Evolutionary conservation across 1,140 invertebrate species (phyloP).

Genomic region (Apis laboriosa): DNA sequence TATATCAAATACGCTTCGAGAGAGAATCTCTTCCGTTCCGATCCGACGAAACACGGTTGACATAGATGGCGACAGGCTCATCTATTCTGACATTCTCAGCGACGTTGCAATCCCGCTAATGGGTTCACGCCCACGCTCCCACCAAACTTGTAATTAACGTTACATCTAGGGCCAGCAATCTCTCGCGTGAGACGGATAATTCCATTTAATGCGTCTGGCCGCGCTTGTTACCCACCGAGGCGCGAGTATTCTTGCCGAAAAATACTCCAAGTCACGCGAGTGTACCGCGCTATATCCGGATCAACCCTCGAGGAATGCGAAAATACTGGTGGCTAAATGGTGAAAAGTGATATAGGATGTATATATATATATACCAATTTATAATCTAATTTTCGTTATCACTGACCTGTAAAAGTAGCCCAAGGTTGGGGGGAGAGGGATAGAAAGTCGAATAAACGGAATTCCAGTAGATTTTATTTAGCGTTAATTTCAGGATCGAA

Average conservation of each 20-base stretch:
- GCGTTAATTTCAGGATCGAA: too few relatives aligned
- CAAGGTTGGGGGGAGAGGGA: too few relatives aligned
- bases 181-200: slow-evolving; percentile 21
- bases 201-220: background rate
- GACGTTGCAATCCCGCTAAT: background rate
- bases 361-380: too few relatives aligned
- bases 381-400: too few relatives aligned
- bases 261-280: background rate
- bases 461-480: too few relatives aligned
- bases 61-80: background rate
- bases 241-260: background rate
- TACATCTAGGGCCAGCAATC: background rate
- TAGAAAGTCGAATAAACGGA: too few relatives aligned
- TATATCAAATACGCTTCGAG: too few relatives aligned
- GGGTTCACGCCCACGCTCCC: slow-evolving; percentile 1
- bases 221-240: background rate
- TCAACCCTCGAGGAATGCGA: background rate
- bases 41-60: background rate
- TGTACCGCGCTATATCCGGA: background rate
- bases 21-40: background rate
- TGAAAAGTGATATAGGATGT: too few relatives aligned
- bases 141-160: slow-evolving; percentile 2
- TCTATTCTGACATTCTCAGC: background rate
- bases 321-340: too few relatives aligned
- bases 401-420: too few relatives aligned